Evolutionary conservation across 2,113 vertebrate species (phyloP).

Genomic region (Balaeniceps rex): DNA sequence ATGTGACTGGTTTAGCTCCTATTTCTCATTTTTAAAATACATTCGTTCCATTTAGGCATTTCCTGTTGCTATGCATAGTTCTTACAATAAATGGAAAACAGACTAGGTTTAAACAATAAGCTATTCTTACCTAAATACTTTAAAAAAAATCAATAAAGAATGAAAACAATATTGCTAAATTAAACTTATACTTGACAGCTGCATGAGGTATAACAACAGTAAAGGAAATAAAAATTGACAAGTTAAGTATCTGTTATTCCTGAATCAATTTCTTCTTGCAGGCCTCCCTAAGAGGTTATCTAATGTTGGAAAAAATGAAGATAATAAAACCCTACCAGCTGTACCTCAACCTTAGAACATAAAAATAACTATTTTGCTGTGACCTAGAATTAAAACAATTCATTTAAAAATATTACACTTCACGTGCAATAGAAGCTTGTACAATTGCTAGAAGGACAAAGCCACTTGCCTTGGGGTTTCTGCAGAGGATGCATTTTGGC

Average conservation of each 20-base stretch:
- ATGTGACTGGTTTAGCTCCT: neutral
- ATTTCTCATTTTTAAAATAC: neutral
- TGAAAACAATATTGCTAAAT: neutral
- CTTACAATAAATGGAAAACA: neutral
- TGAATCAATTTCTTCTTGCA: neutral
- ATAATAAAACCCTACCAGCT: neutral
- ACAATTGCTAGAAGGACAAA: neutral
- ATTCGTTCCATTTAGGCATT: neutral
- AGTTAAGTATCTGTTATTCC: neutral
- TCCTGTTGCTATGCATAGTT: neutral
- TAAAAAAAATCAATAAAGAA: neutral
- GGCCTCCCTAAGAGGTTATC: neutral
- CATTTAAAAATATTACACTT: neutral
- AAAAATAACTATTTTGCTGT: neutral
- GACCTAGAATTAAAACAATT: neutral
- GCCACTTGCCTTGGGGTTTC: conserved; percentile 83
- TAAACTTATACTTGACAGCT: neutral
- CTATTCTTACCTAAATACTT: neutral
- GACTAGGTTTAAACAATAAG: neutral
- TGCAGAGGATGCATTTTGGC: conserved; percentile 71
- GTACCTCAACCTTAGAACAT: neutral
- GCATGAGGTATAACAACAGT: neutral
- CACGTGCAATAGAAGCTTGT: accelerated
- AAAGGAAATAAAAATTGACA: neutral
- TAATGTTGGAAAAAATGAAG: neutral